Evolutionary conservation across 2,888 invertebrate species (phyloP).

Genomic region (Cataglyphis livida): DNA sequence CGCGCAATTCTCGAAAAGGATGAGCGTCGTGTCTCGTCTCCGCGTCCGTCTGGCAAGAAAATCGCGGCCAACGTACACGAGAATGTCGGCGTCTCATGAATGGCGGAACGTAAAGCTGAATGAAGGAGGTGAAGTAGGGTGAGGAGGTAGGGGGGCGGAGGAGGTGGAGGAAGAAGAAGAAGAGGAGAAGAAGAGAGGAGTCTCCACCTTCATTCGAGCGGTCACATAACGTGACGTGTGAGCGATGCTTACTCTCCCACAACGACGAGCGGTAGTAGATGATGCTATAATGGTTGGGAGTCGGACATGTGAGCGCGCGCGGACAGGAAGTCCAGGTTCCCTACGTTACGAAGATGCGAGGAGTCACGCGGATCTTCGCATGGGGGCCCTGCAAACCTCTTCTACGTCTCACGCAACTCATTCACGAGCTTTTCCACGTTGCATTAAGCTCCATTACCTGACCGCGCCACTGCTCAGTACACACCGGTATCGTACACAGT

Average conservation of each 20-base stretch:
- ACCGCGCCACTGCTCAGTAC: slow-evolving; percentile 39
- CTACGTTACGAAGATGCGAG: slow-evolving; percentile 75
- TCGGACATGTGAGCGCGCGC: slow-evolving; percentile 83
- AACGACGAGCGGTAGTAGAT: slow-evolving; percentile 83
- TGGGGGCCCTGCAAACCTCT: slow-evolving; percentile 83
- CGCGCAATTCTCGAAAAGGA: slow-evolving; percentile 49
- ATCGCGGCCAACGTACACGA: slow-evolving; percentile 53
- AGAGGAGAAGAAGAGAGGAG: slow-evolving; percentile 55
- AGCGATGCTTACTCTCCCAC: slow-evolving; percentile 85
- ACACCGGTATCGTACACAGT: slow-evolving; percentile 2
- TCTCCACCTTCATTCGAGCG: slow-evolving; percentile 68
- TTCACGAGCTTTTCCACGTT: slow-evolving; percentile 77
- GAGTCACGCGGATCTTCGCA: slow-evolving; percentile 85
- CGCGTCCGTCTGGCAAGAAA: slow-evolving; percentile 41
- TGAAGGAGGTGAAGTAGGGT: slow-evolving; percentile 45
- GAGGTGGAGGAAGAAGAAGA: slow-evolving; percentile 25
- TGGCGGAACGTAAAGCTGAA: slow-evolving; percentile 59
- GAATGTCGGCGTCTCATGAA: slow-evolving; percentile 55
- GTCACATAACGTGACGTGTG: slow-evolving; percentile 81
- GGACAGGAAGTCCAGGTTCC: slow-evolving; percentile 84
- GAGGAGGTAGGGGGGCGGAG: slow-evolving; percentile 11
- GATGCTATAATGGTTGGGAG: slow-evolving; percentile 84
- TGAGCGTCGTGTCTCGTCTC: not conserved
- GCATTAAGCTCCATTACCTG: slow-evolving; percentile 72
- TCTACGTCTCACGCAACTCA: slow-evolving; percentile 84